Evolutionary conservation across 92 coral and sea anemone species (phyloP).

Genomic region (Porites evermanni): DNA sequence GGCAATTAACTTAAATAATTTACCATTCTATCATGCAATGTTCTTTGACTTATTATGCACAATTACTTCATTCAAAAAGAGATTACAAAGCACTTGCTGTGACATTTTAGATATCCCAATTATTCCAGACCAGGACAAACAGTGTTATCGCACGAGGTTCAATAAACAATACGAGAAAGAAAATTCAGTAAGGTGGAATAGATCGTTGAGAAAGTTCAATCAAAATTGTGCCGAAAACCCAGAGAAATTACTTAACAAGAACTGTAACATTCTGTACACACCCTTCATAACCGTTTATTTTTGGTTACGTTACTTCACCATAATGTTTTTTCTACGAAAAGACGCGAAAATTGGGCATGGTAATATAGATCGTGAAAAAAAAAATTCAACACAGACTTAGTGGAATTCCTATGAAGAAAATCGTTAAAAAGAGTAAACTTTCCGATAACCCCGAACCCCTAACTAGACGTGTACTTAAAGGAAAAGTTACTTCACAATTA

Average conservation of each 20-base stretch:
- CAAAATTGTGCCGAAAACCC: neutral
- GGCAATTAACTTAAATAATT: constrained; percentile 3
- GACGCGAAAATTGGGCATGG: no score
- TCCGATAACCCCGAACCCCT: no score
- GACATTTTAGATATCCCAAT: neutral
- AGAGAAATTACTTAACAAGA: neutral
- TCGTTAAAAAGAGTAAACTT: no score
- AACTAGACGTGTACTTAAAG: no score
- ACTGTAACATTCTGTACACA: no score
- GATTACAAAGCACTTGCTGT: neutral
- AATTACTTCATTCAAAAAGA: constrained; percentile 12
- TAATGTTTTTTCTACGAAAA: no score
- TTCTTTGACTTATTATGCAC: constrained; percentile 20
- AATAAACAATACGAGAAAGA: neutral
- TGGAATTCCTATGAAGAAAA: no score
- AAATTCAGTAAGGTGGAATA: neutral
- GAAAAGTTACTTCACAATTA: neutral
- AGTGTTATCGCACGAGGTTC: neutral
- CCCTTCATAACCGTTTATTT: no score
- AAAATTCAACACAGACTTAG: no score
- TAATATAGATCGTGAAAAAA: no score
- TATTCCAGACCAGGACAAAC: neutral
- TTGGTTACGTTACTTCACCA: no score
- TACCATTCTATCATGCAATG: neutral
- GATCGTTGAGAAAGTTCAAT: neutral